A percentile compares a stretch with the other conserved stretches of the same genome.
These are phyloP conservation scores for Callipepla squamata DNA, from an alignment of 2,113 vertebrate species.

Conservation along the genomic window DNA sequence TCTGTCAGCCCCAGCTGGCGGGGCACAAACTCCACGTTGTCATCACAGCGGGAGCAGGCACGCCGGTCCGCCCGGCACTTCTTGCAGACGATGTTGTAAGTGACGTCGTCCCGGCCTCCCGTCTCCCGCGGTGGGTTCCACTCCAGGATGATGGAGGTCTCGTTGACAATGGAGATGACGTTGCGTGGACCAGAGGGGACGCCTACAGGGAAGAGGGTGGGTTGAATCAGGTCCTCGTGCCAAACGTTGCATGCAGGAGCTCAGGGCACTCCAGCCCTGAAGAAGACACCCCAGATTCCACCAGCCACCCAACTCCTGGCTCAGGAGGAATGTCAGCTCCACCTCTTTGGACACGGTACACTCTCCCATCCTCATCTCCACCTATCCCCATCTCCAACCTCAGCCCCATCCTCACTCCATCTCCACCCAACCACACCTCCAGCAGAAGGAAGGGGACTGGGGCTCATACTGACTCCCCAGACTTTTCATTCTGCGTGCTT, in stretches of 20 bases:
- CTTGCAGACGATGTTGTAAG: conserved; percentile 97
- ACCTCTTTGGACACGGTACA: neutral
- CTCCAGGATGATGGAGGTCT: conserved; percentile 96
- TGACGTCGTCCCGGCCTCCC: conserved; percentile 90
- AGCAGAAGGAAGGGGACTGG: neutral
- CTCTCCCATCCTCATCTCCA: neutral
- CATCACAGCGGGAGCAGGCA: conserved; percentile 93
- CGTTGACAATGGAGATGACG: conserved; percentile 96
- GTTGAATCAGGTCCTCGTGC: neutral
- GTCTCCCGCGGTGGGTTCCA: conserved; percentile 95
- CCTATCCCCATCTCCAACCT: neutral
- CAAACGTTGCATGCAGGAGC: rapidly evolving
- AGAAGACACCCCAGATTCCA: neutral
- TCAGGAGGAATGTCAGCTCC: neutral
- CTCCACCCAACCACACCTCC: neutral
- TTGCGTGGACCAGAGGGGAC: conserved; percentile 95
- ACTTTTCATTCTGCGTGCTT: neutral
- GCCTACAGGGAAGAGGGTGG: conserved; percentile 73
- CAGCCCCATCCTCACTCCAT: neutral
- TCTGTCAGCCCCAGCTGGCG: conserved; percentile 92
- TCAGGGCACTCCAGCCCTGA: rapidly evolving
- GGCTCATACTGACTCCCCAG: neutral
- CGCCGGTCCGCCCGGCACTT: conserved; percentile 91
- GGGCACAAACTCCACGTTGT: conserved; percentile 95
- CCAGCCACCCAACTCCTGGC: neutral